Base-by-base conservation (phyloP, 2,888 invertebrate species). In the Fabriciana adippe region DNA sequence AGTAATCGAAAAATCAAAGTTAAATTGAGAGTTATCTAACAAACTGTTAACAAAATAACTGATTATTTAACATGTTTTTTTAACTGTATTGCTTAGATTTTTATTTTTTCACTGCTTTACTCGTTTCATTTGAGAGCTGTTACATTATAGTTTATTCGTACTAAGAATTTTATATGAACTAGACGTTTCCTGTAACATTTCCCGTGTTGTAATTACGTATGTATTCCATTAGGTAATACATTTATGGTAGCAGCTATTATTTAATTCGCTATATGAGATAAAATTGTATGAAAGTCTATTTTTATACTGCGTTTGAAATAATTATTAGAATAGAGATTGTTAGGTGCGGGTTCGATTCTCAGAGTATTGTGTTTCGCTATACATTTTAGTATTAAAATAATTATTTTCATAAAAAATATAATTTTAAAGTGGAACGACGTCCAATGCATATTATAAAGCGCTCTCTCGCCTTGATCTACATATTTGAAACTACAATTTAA, bases 391-490 rank as follows among this genome's bases (percentile, higher is more conserved):
- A 35, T 35, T 6, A 35, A 35, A 35, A 35, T 8, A 35, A 35
- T 6, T 35, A 35, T 35, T 35, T 35, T 35, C 8, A 57, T 21
- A 26, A 26, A 13, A 59, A 48, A 59, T 48, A 59, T 59, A 26
- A 26, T n/a, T 48, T 64, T 53, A 14, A 60, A 54, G 54, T 60
- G n/a, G 59, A 26, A 16, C 57, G 21, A 53, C 53, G 15, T 55
- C 59, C 41, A 51, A 26, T 41, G 56, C 48, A 66, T 51, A 48
- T 57, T 55, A 63, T 48, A 69, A 57, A 69, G 55, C 66, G 62
- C 50, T 60, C 57, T 31, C 57, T 26, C 54, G 55, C 69, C 69
- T 69, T 69, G 69, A 67, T 55, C 69, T 61, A 64, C 53, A 64
- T 67, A 66, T 61, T 67, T 60, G 50, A 47, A 47, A 59, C 60